A percentile compares a stretch with the other conserved stretches of the same genome.
Evolutionary conservation across 2,797 vertebrate genomes (phyloP).

Genomic region (Gallinago nigripennis): DNA sequence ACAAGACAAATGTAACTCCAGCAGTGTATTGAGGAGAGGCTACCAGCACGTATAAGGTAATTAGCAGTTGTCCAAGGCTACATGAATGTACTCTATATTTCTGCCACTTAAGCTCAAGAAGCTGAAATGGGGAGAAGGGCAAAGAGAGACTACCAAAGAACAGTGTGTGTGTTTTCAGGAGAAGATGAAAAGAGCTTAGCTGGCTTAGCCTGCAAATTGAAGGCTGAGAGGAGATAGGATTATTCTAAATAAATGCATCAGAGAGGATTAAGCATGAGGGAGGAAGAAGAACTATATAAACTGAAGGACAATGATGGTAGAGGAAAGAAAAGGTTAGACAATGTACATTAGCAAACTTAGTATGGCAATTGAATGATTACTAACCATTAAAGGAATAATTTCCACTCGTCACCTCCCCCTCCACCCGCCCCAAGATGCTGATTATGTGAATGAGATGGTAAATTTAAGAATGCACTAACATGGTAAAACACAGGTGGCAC

Average conservation of each 20-base stretch:
- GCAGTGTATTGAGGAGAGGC: accelerated
- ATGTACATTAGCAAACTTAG: background rate
- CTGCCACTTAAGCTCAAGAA: background rate
- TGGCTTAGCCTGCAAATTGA: slow-evolving; percentile 48
- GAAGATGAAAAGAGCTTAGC: slow-evolving; percentile 35
- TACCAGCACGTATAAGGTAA: background rate
- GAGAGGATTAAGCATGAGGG: slow-evolving; percentile 12
- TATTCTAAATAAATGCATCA: slow-evolving; percentile 34
- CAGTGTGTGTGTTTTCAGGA: background rate
- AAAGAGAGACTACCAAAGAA: background rate
- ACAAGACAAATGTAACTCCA: background rate
- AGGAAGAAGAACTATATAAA: slow-evolving; percentile 7
- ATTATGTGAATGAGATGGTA: background rate
- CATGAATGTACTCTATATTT: background rate
- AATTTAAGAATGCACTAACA: background rate
- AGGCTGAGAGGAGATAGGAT: slow-evolving; percentile 20
- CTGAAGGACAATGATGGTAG: background rate
- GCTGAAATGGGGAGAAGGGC: background rate
- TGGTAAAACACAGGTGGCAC: background rate
- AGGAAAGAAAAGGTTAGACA: background rate
- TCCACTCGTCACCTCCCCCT: background rate
- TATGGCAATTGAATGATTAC: background rate
- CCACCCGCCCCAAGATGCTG: background rate
- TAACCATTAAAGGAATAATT: background rate
- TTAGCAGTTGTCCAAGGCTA: background rate